Evolutionary conservation across 1,140 invertebrate species (phyloP).

Genomic region (Amphibalanus amphitrite): DNA sequence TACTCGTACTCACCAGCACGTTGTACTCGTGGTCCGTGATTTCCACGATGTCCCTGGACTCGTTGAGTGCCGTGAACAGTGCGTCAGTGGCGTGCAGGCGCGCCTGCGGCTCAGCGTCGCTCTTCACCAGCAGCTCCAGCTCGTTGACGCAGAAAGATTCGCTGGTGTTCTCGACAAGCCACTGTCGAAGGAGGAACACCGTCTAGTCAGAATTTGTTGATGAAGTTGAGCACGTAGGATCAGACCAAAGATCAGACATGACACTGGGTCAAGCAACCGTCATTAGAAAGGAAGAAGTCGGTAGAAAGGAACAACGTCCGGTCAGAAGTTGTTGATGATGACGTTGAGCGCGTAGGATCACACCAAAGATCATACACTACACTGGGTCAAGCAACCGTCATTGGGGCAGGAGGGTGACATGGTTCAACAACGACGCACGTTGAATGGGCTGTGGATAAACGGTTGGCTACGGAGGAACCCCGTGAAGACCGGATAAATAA

Average conservation of each 20-base stretch:
- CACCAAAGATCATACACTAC: neutral
- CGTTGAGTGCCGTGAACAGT: neutral
- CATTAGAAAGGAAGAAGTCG: neutral
- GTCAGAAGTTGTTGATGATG: neutral
- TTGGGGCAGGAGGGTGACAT: no score
- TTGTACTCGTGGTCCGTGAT: conserved; percentile 4
- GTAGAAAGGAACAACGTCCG: neutral
- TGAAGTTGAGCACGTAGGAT: neutral
- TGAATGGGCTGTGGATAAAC: no score
- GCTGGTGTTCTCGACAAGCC: neutral
- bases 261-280: neutral
- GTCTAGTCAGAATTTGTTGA: neutral
- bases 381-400: neutral
- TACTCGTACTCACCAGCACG: neutral
- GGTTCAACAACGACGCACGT: no score
- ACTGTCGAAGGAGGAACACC: neutral
- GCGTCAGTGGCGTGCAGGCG: neutral
- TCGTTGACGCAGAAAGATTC: neutral
- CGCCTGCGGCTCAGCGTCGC: neutral
- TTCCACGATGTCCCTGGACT: conserved; percentile 1
- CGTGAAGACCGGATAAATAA: no score
- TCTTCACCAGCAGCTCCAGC: neutral
- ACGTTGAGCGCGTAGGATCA: neutral
- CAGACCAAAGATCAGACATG: neutral
- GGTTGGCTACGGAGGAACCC: no score